Evolutionary conservation across 1,140 invertebrate genomes (phyloP).

Genomic region (Drosophila seguyi): DNA sequence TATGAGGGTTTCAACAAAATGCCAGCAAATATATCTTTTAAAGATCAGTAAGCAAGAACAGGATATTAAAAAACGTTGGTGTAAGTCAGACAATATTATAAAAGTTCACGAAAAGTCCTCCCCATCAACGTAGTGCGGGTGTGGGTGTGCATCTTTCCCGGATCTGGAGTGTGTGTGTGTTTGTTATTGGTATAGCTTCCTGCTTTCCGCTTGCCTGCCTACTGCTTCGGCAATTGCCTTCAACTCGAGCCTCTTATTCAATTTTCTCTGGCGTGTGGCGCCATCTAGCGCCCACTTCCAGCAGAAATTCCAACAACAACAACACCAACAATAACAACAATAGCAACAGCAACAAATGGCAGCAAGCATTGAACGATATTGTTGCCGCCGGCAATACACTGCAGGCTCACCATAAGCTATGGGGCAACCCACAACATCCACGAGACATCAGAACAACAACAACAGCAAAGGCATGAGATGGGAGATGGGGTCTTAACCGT

Average conservation of each 20-base stretch:
- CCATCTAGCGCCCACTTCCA: constrained; percentile 70
- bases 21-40: not conserved
- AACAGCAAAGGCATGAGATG: constrained; percentile 11
- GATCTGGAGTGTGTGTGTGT: constrained; percentile 24
- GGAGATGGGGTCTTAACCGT: not conserved
- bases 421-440: constrained; percentile 54
- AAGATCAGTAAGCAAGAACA: not conserved
- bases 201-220: constrained; percentile 60
- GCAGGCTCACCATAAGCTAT: constrained; percentile 76
- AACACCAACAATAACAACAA: constrained; percentile 4
- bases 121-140: constrained; percentile 14
- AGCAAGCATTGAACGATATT: constrained; percentile 56
- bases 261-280: constrained; percentile 78
- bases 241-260: constrained; percentile 71
- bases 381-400: constrained; percentile 67
- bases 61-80: not conserved
- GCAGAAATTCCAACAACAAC: constrained; percentile 8
- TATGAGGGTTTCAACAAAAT: not conserved
- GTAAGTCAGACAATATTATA: not conserved
- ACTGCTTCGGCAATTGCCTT: constrained; percentile 58
- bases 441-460: constrained; percentile 30
- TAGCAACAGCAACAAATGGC: constrained; percentile 48
- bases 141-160: constrained; percentile 29
- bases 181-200: constrained; percentile 74
- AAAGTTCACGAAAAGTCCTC: not conserved